Conservation (phyloP, 2,113 vertebrate genomes). For the Zosterops lateralis region DNA sequence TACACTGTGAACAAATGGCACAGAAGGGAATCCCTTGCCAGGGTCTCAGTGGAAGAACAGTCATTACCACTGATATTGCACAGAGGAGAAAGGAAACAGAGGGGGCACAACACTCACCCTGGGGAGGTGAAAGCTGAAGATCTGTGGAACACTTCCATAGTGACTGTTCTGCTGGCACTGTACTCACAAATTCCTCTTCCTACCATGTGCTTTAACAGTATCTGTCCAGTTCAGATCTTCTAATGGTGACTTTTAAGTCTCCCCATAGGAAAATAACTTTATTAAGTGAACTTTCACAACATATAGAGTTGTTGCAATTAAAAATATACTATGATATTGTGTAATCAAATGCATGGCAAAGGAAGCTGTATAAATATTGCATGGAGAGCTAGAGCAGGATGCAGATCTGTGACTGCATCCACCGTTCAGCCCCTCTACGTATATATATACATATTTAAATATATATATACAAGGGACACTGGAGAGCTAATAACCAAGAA, state of each 20-base stretch:
- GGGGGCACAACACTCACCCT: not conserved
- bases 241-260: not conserved
- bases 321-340: not conserved
- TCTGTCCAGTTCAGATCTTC: not conserved
- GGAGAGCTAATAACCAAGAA: not conserved
- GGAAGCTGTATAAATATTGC: not conserved
- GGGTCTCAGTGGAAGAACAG: not conserved
- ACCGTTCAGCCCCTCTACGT: not conserved
- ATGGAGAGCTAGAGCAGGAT: not conserved
- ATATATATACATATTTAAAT: no score
- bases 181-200: not conserved
- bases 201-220: not conserved
- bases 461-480: not conserved
- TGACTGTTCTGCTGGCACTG: not conserved
- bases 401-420: not conserved
- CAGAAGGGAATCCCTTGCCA: not conserved
- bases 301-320: not conserved
- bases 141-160: not conserved
- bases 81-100: not conserved
- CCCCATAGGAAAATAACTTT: not conserved
- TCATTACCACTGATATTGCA: not conserved
- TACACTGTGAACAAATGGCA: not conserved
- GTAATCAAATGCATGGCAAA: not conserved
- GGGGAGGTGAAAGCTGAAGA: not conserved
- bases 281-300: not conserved